Percentiles rank a stretch among this genome's conserved stretches.
Evolutionary conservation across 2,888 invertebrate species (phyloP).

Genomic region (Limenitis camilla): DNA sequence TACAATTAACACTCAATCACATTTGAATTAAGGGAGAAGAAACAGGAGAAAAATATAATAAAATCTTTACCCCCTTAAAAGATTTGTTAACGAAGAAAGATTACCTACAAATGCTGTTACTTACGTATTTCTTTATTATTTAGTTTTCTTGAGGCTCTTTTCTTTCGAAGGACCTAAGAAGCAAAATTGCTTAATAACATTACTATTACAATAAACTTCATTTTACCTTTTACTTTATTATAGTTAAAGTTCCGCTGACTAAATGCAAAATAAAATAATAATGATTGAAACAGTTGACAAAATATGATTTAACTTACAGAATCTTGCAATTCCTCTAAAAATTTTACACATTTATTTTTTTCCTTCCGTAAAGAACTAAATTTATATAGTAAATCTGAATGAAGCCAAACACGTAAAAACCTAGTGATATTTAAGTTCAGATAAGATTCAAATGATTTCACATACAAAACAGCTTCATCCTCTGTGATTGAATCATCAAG

Average conservation of each 20-base stretch:
- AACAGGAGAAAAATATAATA: no score
- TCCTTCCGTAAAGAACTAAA: slow-evolving; percentile 29
- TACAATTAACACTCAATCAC: no score
- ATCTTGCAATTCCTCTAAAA: slow-evolving; percentile 30
- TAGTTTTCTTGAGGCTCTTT: slow-evolving; percentile 10
- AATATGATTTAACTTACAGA: slow-evolving; percentile 26
- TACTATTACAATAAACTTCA: no score
- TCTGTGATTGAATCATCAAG: slow-evolving; percentile 30
- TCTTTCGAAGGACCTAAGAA: slow-evolving; percentile 15
- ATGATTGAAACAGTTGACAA: no score
- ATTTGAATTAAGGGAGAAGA: no score
- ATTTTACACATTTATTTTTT: slow-evolving; percentile 28
- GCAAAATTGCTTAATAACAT: background rate
- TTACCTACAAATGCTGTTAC: no score
- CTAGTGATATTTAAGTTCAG: slow-evolving; percentile 27
- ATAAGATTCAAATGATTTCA: slow-evolving; percentile 29
- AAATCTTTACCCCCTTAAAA: no score
- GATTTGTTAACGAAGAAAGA: no score
- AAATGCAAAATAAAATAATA: no score
- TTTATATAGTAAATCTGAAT: slow-evolving; percentile 30
- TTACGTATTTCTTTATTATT: slow-evolving; percentile 10
- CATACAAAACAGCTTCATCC: slow-evolving; percentile 31
- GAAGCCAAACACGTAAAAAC: slow-evolving; percentile 33
- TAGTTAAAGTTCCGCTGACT: no score
- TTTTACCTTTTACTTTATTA: no score